Conservation (phyloP, 2,113 vertebrate species). For the Onychostruthus taczanowskii region DNA sequence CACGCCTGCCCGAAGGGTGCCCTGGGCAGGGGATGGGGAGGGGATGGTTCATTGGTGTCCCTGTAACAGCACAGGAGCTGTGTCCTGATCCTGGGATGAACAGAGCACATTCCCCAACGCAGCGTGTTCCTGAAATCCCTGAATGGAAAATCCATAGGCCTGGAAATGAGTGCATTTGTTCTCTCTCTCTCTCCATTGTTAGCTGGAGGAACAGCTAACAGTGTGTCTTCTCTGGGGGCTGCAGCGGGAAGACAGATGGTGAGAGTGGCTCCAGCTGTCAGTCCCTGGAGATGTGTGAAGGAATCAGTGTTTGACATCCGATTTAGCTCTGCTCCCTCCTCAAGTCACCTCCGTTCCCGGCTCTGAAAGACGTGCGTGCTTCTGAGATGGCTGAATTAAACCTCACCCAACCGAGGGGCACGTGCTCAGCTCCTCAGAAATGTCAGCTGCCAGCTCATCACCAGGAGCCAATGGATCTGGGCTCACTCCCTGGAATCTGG, state of each 20-base stretch:
- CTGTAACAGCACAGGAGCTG: not conserved
- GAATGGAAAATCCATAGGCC: not conserved
- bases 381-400: not conserved
- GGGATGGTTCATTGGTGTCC: accelerated
- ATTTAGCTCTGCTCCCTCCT: conserved; percentile 24
- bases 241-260: not conserved
- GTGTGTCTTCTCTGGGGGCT: not conserved
- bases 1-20: not conserved
- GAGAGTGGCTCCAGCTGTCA: conserved; percentile 14
- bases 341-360: not conserved
- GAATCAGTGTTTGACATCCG: conserved; percentile 34
- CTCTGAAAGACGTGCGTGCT: not conserved
- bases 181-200: not conserved
- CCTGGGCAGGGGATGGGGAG: not conserved
- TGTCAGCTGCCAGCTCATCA: not conserved
- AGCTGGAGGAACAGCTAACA: not conserved
- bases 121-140: not conserved
- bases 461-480: not conserved
- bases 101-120: not conserved
- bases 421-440: not conserved
- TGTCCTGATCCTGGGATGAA: accelerated
- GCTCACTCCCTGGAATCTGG: not conserved
- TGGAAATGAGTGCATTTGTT: conserved; percentile 18
- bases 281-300: not conserved
- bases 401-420: not conserved